Conservation (phyloP, 2,888 invertebrate genomes). For the Gonocerus acuteangulatus region DNA sequence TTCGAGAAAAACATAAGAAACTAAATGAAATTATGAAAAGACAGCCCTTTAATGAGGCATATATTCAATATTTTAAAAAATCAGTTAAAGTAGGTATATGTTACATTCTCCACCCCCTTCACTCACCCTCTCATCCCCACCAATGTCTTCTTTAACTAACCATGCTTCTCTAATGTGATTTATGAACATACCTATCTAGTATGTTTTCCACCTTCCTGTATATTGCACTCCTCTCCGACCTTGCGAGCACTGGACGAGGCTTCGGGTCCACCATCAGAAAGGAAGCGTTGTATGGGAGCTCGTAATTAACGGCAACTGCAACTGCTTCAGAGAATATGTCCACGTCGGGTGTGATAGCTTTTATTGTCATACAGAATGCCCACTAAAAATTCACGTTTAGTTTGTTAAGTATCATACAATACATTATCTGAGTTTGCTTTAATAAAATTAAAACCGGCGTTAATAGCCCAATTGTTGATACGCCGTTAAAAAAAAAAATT, state of each 20-base stretch:
- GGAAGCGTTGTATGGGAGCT: slow-evolving; percentile 31
- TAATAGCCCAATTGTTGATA: no score
- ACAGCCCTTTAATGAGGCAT: no score
- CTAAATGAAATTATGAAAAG: no score
- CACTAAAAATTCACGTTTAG: slow-evolving; percentile 29
- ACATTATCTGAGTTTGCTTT: no score
- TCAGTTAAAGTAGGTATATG: no score
- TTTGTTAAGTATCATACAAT: no score
- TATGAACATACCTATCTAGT: slow-evolving; percentile 28
- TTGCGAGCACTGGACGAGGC: slow-evolving; percentile 3
- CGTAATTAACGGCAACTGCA: slow-evolving; percentile 34
- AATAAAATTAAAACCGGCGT: no score
- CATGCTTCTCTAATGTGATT: not conserved
- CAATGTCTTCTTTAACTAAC: no score
- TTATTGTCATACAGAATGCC: slow-evolving; percentile 36
- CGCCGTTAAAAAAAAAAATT: not conserved
- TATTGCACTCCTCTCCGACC: slow-evolving; percentile 29
- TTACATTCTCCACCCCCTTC: no score
- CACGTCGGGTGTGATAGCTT: slow-evolving; percentile 33
- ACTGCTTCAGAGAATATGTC: slow-evolving; percentile 35
- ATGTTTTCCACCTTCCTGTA: slow-evolving; percentile 34
- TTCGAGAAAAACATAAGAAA: no score
- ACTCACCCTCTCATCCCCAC: no score
- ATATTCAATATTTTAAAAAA: no score
- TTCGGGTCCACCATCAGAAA: slow-evolving; percentile 20